Evolutionary conservation across 2,113 vertebrate genomes (phyloP).

Genomic region (Micromys minutus): DNA sequence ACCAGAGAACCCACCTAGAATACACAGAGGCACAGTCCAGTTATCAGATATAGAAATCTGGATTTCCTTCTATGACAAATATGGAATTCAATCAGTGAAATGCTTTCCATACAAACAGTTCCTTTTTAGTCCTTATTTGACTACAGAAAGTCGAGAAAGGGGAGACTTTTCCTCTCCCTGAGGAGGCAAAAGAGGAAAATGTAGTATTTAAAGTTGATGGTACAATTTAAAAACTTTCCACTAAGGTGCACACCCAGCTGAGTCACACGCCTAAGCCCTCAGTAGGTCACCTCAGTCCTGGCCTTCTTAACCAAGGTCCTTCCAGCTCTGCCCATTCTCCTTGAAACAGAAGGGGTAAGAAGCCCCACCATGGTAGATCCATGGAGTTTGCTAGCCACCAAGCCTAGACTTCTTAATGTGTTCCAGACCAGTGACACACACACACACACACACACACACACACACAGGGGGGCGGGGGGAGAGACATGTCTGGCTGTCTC

Average conservation of each 20-base stretch:
- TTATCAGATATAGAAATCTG: slow-evolving; percentile 75
- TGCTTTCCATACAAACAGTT: slow-evolving; percentile 39
- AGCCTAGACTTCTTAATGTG: neutral
- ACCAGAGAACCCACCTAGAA: slow-evolving; percentile 80
- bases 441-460: neutral
- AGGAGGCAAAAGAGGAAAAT: slow-evolving; percentile 45
- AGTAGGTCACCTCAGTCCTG: neutral
- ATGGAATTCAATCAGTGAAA: slow-evolving; percentile 68
- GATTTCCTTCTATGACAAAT: slow-evolving; percentile 82
- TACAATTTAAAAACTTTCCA: slow-evolving; percentile 74
- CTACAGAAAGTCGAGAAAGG: slow-evolving; percentile 28
- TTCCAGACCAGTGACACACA: neutral
- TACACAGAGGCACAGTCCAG: slow-evolving; percentile 84
- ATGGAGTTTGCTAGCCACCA: neutral
- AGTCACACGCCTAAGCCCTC: slow-evolving; percentile 48
- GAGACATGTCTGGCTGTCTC: neutral
- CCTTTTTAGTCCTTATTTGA: slow-evolving; percentile 63
- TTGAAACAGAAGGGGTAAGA: neutral
- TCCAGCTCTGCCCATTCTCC: neutral
- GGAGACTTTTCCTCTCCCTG: slow-evolving; percentile 44
- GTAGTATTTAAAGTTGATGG: slow-evolving; percentile 46
- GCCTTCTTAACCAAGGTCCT: neutral
- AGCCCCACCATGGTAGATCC: neutral
- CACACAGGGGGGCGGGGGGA: neutral
- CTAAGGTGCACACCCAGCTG: slow-evolving; percentile 57